Conservation (phyloP, 1,140 invertebrate species). For the Bombyx mori region DNA sequence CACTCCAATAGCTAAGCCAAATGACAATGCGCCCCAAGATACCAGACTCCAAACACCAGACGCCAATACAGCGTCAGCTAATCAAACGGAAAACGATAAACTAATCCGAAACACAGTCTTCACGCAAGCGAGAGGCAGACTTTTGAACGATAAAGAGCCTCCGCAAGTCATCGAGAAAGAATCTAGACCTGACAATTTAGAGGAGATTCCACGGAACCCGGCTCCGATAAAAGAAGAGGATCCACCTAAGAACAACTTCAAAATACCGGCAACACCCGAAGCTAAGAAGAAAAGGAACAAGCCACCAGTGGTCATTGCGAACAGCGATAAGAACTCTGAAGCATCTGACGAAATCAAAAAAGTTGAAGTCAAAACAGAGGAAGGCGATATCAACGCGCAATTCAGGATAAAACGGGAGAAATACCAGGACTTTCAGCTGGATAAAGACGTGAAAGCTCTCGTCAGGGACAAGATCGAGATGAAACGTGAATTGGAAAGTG, state of each 20-base stretch:
- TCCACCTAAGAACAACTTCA: slow-evolving; percentile 1
- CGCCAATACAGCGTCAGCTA: slow-evolving; percentile 1
- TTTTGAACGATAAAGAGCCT: slow-evolving; percentile 29
- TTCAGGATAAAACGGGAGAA: background rate
- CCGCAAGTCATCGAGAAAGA: background rate
- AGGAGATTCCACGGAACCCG: slow-evolving; percentile 3
- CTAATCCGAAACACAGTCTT: slow-evolving; percentile 58
- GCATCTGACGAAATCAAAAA: slow-evolving; percentile 1
- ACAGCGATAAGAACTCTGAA: no score
- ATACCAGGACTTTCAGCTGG: background rate
- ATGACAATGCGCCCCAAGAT: slow-evolving; percentile 1
- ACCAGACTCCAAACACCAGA: slow-evolving; percentile 3
- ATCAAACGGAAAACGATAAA: slow-evolving; percentile 39
- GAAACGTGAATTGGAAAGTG: slow-evolving; percentile 1
- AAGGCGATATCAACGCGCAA: background rate
- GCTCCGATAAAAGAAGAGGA: slow-evolving; percentile 1
- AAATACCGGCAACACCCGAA: background rate
- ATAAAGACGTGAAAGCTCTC: background rate
- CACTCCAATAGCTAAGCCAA: background rate
- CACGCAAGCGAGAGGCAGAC: slow-evolving; percentile 49
- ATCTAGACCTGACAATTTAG: slow-evolving; percentile 2
- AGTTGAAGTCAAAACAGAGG: background rate
- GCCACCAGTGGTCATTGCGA: background rate
- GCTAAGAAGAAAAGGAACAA: background rate
- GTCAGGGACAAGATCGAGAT: slow-evolving; percentile 7